phyloP scores from a whole-genome alignment of 2,888 invertebrate species.

The Sphaerophoria rueppellii region DNA sequence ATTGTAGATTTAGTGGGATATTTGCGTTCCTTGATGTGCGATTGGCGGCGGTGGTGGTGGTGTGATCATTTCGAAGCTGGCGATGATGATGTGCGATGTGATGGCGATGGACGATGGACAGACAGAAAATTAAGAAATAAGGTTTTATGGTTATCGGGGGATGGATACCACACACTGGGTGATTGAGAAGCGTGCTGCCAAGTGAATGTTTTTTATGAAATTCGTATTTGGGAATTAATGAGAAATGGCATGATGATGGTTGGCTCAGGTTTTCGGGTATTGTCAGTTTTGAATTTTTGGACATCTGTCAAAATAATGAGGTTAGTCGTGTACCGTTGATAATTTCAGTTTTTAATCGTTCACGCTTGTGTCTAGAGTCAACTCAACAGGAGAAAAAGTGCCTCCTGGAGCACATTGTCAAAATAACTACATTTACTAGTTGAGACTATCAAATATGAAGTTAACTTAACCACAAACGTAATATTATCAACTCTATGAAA shows the following conservation, averaged over 20 bases:
- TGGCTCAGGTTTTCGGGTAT: not conserved
- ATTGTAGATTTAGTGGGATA: conserved; percentile 46
- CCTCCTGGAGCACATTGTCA: no score
- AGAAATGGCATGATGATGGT: not conserved
- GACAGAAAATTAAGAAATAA: conserved; percentile 64
- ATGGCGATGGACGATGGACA: conserved; percentile 13
- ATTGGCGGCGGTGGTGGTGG: not conserved
- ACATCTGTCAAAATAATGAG: no score
- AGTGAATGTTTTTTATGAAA: not conserved
- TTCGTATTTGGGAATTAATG: conserved; percentile 4
- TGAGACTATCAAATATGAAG: no score
- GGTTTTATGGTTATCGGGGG: conserved; percentile 31
- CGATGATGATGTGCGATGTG: not conserved
- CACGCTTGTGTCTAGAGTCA: no score
- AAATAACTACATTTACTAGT: no score
- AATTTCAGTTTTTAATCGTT: no score
- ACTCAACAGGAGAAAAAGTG: no score
- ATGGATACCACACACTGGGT: conserved; percentile 50
- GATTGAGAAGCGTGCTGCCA: conserved; percentile 48
- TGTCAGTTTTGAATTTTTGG: not conserved
- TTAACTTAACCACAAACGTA: no score
- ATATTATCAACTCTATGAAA: no score
- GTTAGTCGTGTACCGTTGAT: no score
- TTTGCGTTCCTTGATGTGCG: not conserved
- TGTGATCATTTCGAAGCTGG: not conserved